phyloP scores from a whole-genome alignment of 1,140 invertebrate genomes.

The Drosophila asahinai region DNA sequence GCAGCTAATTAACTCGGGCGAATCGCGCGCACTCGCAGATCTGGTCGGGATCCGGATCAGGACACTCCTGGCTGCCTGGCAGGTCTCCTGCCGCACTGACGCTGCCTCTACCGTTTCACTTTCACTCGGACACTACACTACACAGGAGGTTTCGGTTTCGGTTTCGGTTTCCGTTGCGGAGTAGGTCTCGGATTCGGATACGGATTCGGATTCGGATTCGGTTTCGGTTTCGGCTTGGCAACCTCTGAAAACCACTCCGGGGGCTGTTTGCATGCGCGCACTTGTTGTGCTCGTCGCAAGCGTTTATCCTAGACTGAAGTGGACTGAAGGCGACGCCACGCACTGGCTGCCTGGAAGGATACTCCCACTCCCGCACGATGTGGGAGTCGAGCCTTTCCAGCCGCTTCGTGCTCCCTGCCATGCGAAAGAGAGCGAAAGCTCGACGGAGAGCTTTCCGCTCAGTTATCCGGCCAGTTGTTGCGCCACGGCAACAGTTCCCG shows the following conservation, averaged over 20 bases:
- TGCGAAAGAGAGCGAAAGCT: slow-evolving; percentile 64
- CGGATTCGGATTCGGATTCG: slow-evolving; percentile 1
- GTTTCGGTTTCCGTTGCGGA: slow-evolving; percentile 3
- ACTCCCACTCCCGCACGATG: slow-evolving; percentile 47
- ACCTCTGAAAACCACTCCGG: slow-evolving; percentile 41
- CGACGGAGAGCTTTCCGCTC: slow-evolving; percentile 56
- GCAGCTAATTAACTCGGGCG: slow-evolving; percentile 47
- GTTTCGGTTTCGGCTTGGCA: slow-evolving; percentile 22
- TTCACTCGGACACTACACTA: slow-evolving; percentile 49
- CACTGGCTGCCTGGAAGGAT: slow-evolving; percentile 60
- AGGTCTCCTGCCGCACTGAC: slow-evolving; percentile 40
- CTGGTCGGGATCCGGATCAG: not conserved
- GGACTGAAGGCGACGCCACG: slow-evolving; percentile 41
- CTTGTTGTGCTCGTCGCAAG: slow-evolving; percentile 84
- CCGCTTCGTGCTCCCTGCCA: not conserved
- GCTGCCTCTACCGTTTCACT: slow-evolving; percentile 30
- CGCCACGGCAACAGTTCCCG: slow-evolving; percentile 74
- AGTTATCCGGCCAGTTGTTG: slow-evolving; percentile 77
- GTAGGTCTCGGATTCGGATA: not conserved
- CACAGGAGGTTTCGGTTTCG: slow-evolving; percentile 38
- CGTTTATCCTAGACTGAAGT: slow-evolving; percentile 85
- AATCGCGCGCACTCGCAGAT: slow-evolving; percentile 48
- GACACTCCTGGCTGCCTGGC: slow-evolving; percentile 16
- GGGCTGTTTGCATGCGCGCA: slow-evolving; percentile 75
- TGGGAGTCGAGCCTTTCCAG: slow-evolving; percentile 63